Base-by-base conservation (phyloP, 30 jellyfish, hydroid and myxozoan genomes). In the Mastigias papua region DNA sequence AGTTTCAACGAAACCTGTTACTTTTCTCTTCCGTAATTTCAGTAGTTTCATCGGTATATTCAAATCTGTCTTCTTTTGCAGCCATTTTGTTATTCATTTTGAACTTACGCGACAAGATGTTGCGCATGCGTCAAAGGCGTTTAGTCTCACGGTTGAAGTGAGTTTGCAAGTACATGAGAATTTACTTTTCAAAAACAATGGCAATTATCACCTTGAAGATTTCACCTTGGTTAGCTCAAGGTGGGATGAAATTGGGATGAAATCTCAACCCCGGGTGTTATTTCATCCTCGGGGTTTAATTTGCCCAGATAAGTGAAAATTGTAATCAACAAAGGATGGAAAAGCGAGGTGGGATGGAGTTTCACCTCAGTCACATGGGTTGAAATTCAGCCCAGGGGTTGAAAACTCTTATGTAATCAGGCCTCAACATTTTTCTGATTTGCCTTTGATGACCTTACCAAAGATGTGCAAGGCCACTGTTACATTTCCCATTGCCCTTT, bases 1-100 rank as follows among this genome's bases (percentile, higher is more conserved):
- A n/a, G 0, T 68, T 68, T 57, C 80, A 68, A 0, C 29, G 80
- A 57, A 68, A 68, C 57, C 80, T 72, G 33, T 73, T 71, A 0
- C 26, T 73, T 72, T 61, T 73, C 32, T 21, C 37, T 73, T 73
- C 68, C 33, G 72, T 22, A 0, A 30, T 34, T 73, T 73, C 37
- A 0, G 85, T 71, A 72, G 37, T 35, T n/a, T n/a, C n/a, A n/a
- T 71, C 20, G 33, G 33, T 17, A 37, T 71, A 46, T 31, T 72
- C 68, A 31, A 6, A 1, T 73, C 26, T 13, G 33, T 73, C 72
- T 0, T 3, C 21, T 73, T 73, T 73, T 34, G 80, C 72, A 72
- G 37, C 70, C 1, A 73, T 17, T 32, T 73, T 72, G 33, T 31
- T n/a, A n/a, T n/a, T n/a, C n/a, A n/a, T n/a, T n/a, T n/a, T n/a